phyloP scores from a whole-genome alignment of 2,113 vertebrate species.

The Planiliza haematocheilus region DNA sequence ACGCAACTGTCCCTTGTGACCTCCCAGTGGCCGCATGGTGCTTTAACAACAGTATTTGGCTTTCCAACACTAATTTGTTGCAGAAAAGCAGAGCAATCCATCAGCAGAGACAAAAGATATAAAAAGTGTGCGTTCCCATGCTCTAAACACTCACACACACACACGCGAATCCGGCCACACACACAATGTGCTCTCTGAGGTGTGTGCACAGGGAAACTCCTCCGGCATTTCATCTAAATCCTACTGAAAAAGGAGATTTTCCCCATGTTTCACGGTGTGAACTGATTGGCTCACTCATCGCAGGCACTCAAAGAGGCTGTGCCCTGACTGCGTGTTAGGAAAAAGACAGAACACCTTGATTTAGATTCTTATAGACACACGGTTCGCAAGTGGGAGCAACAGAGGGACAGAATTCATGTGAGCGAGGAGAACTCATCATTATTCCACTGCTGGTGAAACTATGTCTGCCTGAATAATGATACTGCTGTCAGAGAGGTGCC shows the following conservation, averaged over 20 bases:
- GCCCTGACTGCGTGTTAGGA: conserved; percentile 16
- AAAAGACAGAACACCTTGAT: conserved; percentile 4
- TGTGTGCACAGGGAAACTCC: conserved; percentile 6
- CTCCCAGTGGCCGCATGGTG: background rate
- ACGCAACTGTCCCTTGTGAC: background rate
- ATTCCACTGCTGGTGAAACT: conserved; percentile 38
- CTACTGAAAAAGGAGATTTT: background rate
- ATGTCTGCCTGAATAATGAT: conserved; percentile 54
- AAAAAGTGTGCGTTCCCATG: conserved; percentile 9
- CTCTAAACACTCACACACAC: too few species aligned
- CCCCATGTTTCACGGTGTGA: conserved; percentile 6
- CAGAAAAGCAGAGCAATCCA: background rate
- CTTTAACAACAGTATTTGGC: background rate
- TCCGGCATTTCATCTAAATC: conserved; percentile 2
- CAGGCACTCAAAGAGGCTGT: background rate
- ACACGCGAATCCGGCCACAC: background rate
- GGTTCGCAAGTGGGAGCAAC: conserved; percentile 7
- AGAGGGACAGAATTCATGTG: background rate
- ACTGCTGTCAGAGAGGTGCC: conserved; percentile 42
- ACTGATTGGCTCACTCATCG: conserved; percentile 12
- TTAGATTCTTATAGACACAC: conserved; percentile 6
- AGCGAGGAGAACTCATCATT: conserved; percentile 37
- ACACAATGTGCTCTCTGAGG: background rate
- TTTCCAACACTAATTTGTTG: background rate
- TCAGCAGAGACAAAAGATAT: background rate